A percentile compares a stretch with the other conserved stretches of the same genome.
Evolutionary conservation across 2,888 invertebrate species (phyloP).

Genomic region (Leucophenga montana): DNA sequence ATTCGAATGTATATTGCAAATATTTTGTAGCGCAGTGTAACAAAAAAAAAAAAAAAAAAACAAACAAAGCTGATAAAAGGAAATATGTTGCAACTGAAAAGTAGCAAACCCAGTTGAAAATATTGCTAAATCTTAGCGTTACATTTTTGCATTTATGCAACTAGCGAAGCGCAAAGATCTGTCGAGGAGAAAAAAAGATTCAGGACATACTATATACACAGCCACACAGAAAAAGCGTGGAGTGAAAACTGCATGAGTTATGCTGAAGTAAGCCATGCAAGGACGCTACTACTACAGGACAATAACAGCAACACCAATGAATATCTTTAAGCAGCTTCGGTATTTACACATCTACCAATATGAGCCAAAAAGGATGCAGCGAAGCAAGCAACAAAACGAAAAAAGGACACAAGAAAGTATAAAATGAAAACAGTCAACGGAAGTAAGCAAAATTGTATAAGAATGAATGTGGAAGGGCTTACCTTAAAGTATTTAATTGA

Average conservation of each 20-base stretch:
- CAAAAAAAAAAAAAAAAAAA: conserved; percentile 3
- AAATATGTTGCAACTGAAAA: too few relatives aligned
- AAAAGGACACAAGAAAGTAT: too few relatives aligned
- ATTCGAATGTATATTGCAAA: conserved; percentile 15
- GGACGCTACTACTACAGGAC: neutral
- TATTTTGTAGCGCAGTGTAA: neutral
- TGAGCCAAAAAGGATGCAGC: too few relatives aligned
- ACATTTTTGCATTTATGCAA: conserved; percentile 18
- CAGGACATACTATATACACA: neutral
- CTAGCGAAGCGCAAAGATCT: neutral
- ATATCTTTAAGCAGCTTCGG: conserved; percentile 25
- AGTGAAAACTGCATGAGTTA: neutral
- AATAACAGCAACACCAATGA: neutral
- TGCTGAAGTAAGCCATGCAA: neutral
- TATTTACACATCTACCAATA: conserved; percentile 17
- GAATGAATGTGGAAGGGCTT: too few relatives aligned
- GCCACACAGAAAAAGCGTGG: neutral
- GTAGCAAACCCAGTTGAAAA: too few relatives aligned
- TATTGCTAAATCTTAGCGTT: neutral
- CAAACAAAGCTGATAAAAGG: too few relatives aligned
- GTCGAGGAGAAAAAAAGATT: neutral
- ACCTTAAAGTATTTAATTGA: too few relatives aligned
- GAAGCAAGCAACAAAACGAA: too few relatives aligned
- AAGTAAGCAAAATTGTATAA: too few relatives aligned
- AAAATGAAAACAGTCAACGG: too few relatives aligned